phyloP scores from a whole-genome alignment of 2,113 vertebrate species.

The Sphaerodactylus townsendi region DNA sequence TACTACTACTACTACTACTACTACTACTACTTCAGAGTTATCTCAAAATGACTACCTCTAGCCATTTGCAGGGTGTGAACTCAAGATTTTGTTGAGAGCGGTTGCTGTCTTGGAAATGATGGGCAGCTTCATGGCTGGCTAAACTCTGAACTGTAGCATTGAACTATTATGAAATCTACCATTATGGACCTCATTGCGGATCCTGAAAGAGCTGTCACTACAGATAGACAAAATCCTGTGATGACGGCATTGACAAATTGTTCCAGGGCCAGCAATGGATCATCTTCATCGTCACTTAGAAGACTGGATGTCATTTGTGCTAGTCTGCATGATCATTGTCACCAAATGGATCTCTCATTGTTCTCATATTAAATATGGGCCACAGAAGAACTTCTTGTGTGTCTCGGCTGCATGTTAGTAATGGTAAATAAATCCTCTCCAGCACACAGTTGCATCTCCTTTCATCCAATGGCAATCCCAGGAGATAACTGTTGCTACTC shows the following conservation, averaged over 20 bases:
- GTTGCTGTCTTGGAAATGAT: constrained; percentile 2
- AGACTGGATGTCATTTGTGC: neutral
- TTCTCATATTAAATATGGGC: neutral
- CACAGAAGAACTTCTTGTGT: neutral
- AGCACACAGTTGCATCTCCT: neutral
- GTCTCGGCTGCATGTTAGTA: neutral
- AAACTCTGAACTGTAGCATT: neutral
- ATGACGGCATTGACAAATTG: neutral
- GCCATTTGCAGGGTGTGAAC: rapidly evolving
- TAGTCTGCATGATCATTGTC: neutral
- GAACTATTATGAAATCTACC: neutral
- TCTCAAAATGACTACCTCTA: neutral
- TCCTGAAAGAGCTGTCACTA: neutral
- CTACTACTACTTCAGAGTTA: too few relatives aligned
- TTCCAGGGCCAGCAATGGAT: neutral
- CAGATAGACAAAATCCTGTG: neutral
- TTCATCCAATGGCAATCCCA: neutral
- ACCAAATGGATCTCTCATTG: neutral
- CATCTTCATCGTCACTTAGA: neutral
- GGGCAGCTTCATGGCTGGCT: neutral
- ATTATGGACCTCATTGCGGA: constrained; percentile 5
- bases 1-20: too few relatives aligned
- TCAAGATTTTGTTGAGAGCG: neutral
- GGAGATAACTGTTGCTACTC: too few relatives aligned
- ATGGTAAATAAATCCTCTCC: neutral